A percentile compares a stretch with the other conserved stretches of the same genome.
Conservation (phyloP, 2,113 vertebrate genomes). For the Benitochromis conjunctus region DNA sequence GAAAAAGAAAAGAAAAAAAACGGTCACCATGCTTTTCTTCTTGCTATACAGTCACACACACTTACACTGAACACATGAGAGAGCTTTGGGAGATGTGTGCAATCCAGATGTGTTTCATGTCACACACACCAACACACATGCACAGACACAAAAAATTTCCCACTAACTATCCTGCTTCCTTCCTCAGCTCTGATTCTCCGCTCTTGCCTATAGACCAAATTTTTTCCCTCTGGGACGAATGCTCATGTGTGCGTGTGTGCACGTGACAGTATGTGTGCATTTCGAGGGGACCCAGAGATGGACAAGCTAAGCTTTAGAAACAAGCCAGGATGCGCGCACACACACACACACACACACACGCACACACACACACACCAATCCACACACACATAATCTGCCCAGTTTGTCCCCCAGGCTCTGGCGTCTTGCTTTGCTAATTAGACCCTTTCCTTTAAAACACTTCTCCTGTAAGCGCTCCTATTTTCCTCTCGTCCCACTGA, state of each 20-base stretch:
- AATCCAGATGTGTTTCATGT: conserved; percentile 35
- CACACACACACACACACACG: neutral
- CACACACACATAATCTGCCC: neutral
- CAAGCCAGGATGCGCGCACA: conserved; percentile 10
- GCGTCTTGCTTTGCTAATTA: conserved; percentile 73
- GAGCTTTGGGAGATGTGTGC: conserved; percentile 6
- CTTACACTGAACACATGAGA: conserved; percentile 9
- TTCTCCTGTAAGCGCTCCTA: conserved; percentile 69
- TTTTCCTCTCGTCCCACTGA: conserved; percentile 65
- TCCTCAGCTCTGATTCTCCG: conserved; percentile 3
- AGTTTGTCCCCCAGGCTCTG: conserved; percentile 58
- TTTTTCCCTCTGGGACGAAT: neutral
- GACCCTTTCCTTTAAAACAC: conserved; percentile 71
- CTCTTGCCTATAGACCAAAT: conserved; percentile 1
- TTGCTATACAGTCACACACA: neutral
- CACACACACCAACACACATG: neutral
- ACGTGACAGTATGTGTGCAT: neutral
- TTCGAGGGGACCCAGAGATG: neutral
- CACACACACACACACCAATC: conserved; percentile 10
- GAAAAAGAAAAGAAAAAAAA: neutral
- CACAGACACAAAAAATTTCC: conserved; percentile 1
- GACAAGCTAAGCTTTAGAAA: conserved; percentile 35
- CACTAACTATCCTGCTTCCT: conserved; percentile 45
- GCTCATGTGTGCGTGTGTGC: neutral
- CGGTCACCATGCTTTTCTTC: neutral